Percentiles rank a stretch among this genome's conserved stretches.
phyloP scores from a whole-genome alignment of 2,888 invertebrate genomes.

The Drosophila borborema region DNA sequence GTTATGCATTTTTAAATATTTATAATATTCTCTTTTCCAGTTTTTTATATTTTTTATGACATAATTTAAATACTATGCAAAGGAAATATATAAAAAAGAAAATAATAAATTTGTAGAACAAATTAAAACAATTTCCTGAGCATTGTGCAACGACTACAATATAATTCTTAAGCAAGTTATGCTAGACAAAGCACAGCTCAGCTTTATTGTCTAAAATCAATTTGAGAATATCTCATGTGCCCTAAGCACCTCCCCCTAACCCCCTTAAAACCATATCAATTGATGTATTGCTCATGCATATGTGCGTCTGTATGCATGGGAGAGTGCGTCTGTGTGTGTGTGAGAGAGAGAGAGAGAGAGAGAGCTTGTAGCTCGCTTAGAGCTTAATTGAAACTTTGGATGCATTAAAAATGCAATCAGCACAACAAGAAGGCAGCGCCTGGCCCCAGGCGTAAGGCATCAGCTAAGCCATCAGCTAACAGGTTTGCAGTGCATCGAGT shows the following conservation, averaged over 20 bases:
- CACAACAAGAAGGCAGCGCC: conserved; percentile 51
- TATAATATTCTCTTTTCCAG: no score
- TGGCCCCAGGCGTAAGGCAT: conserved; percentile 7
- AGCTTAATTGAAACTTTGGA: conserved; percentile 72
- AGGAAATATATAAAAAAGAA: no score
- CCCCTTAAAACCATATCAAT: not conserved
- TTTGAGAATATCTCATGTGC: not conserved
- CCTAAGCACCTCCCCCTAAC: no score
- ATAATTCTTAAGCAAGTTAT: not conserved
- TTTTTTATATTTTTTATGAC: no score
- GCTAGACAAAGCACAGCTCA: not conserved
- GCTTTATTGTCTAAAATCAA: not conserved
- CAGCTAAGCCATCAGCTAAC: conserved; percentile 37
- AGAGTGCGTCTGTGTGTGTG: not conserved
- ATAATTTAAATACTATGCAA: no score
- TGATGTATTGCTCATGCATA: conserved; percentile 3
- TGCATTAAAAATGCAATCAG: conserved; percentile 78
- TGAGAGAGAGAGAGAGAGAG: no score
- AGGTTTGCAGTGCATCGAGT: conserved; percentile 35
- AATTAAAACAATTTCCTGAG: no score
- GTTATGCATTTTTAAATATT: no score
- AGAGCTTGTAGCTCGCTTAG: conserved; percentile 17
- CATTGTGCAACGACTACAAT: not conserved
- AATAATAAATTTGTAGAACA: no score
- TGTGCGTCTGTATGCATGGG: not conserved